Evolutionary conservation across 2,113 vertebrate genomes (phyloP), one percentile per base, ranked within the genome.

Genomic region (Erinaceus europaeus): DNA sequence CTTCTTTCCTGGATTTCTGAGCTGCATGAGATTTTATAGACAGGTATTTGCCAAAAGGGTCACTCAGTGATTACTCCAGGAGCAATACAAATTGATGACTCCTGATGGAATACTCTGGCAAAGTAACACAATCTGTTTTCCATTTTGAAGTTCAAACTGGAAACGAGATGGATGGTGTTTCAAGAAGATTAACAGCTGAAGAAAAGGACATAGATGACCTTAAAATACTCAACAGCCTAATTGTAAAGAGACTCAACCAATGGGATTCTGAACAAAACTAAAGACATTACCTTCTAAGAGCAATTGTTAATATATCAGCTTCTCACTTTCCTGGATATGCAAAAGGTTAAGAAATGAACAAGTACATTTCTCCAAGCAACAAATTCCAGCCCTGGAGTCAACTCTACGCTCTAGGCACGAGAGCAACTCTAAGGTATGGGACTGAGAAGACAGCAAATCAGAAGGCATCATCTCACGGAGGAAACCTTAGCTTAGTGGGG

Each of bases 141-240:
- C 42, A 11, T 94, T 94, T 94, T 93, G 57, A 95, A 98, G 97
- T 97, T 92, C 97, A 97, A 88, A 97, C 97, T 8, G 96, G 95
- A 91, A 96, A 93, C 77, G 92, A 94, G 89, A 95, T 97, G 95
- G 95, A 97, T 9, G 96, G 97, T 72, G 84, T 98, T 79, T 95
- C 96, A 12, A 96, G 90, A 94, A 96, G 96, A 90, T 90, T 97
- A 67, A 64, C 94, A 40, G 92, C 91, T 55, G 97, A 96, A 92
- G 93, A 94, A 95, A 96, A 95, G 89, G 95, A 90, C 82, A 97
- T 97, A 93, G 97, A 97, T 27, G 97, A 97, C 2, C 96, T 98
- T 82, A 97, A 96, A 95, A 96, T 96, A 97, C 95, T 97, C 72
- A 97, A 97, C 90, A 95, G 52, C 71, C 90, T 97, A 81, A 95